Evolutionary conservation across 37 sponge, comb jelly and placozoan genomes (phyloP), one percentile per base, ranked within the genome.

Genomic region (Eunapius fragilis): DNA sequence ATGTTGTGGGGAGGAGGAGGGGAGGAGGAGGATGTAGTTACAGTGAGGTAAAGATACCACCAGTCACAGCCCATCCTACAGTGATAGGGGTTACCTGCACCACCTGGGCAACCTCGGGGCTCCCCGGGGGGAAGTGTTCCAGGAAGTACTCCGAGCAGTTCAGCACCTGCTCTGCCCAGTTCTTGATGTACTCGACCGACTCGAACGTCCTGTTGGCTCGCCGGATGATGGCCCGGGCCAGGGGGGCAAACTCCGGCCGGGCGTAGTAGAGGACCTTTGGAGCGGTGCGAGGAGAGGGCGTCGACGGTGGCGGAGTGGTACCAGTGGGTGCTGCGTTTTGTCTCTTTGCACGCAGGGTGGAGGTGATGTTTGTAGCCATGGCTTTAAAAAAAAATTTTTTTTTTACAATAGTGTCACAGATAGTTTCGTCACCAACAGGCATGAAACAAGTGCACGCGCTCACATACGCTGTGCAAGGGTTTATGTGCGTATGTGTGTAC

Each of bases 241-340:
- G 32, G 67, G 50, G 69, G 50, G 69, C 87, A 58, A 19, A 58
- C 58, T 58, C 58, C 22, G 58, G 58, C 14, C 74, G n/a, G 9
- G 94, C 91, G 67, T 91, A 35, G 78, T 78, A 94, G 68, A 90
- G 88, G 26, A 94, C 88, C 82, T 94, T 94, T 24, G 91, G 88
- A 12, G 87, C 48, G 23, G 87, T 82, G 31, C 31, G 31, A 25
- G 75, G 58, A 19, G 58, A 17, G 58, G 58, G 22, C 6, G 58
- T 12, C 19, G 58, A 3, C 41, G 41, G 14, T 19, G 58, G 58
- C 2, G 58, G 17, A 13, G 58, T 12, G 58, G 58, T 12, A 2
- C 19, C 2, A 19, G 58, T 58, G 58, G 58, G 14, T 58, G 58
- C 58, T 58, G 58, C 22, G 58, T 58, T 11, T 19, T 58, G 58